Conservation (phyloP, 2,113 vertebrate species). For the Serinus canaria region DNA sequence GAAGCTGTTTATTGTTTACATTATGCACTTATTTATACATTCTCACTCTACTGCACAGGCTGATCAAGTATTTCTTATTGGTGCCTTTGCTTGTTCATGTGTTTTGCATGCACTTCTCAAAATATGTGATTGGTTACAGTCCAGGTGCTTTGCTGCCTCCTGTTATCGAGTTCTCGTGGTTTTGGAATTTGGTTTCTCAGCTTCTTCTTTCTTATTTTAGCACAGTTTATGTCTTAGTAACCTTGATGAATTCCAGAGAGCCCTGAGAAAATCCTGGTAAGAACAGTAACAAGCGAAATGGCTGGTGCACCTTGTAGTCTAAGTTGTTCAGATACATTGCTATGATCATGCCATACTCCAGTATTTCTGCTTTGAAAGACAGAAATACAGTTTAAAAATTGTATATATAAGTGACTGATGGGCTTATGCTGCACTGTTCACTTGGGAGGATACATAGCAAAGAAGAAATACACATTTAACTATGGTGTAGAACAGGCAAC, state of each 20-base stretch:
- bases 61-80: background rate
- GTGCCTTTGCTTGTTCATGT: background rate
- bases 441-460: background rate
- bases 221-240: background rate
- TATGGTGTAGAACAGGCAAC: background rate
- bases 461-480: background rate
- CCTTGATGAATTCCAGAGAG: background rate
- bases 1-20: background rate
- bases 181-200: background rate
- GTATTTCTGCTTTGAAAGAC: background rate
- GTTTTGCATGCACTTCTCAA: background rate
- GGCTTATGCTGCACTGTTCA: background rate
- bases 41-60: background rate
- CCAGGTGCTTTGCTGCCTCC: background rate
- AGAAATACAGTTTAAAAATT: background rate
- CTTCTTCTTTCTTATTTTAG: background rate
- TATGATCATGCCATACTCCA: background rate
- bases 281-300: background rate
- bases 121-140: background rate
- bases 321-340: background rate
- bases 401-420: background rate
- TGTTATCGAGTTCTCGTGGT: background rate
- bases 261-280: background rate
- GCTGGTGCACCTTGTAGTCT: background rate
- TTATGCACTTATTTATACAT: background rate